Conservation (phyloP, 2,113 vertebrate species). For the Macquaria australasica region DNA sequence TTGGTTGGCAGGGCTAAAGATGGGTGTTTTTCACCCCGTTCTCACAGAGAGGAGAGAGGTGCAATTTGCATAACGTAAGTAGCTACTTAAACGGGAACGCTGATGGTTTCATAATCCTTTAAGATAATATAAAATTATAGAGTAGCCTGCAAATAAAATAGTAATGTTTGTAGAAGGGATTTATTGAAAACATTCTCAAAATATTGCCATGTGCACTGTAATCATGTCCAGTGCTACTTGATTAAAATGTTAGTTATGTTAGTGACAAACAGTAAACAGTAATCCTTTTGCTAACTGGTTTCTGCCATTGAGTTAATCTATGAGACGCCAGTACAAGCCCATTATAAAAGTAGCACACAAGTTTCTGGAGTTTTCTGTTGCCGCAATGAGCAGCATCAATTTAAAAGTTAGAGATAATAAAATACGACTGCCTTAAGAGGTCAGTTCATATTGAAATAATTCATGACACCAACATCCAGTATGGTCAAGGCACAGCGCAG, state of each 20-base stretch:
- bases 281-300: neutral
- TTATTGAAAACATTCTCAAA: neutral
- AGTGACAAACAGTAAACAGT: conserved; percentile 2
- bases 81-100: conserved; percentile 10
- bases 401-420: neutral
- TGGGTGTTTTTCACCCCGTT: conserved; percentile 56
- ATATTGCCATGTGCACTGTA: neutral
- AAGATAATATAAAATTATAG: conserved; percentile 15
- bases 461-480: neutral
- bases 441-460: neutral
- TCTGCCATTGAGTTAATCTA: conserved; percentile 10
- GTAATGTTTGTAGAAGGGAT: conserved; percentile 6
- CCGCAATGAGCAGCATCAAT: neutral
- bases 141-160: neutral
- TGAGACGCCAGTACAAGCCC: neutral
- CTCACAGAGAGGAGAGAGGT: conserved; percentile 17
- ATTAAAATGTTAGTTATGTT: conserved; percentile 21
- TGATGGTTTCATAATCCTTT: conserved; percentile 6
- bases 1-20: conserved; percentile 76
- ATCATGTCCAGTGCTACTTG: neutral
- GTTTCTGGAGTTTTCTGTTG: neutral
- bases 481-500: neutral
- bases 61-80: conserved; percentile 43
- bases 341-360: neutral
- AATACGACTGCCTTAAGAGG: neutral